phyloP scores from a whole-genome alignment of 2,888 invertebrate species.

The Sarcophaga caerulescens region DNA sequence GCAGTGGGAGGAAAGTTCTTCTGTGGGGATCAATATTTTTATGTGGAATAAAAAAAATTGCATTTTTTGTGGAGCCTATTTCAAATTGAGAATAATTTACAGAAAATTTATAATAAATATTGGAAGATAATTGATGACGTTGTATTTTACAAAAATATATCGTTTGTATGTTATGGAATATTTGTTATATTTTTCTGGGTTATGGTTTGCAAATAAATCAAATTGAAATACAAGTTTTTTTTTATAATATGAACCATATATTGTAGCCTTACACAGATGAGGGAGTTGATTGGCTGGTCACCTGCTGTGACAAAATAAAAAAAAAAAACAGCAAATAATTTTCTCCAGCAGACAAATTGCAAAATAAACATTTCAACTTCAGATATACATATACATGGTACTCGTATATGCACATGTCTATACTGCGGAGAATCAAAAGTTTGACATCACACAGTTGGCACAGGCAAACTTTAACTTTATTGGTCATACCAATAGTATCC shows the following conservation, averaged over 20 bases:
- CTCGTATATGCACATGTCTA: background rate
- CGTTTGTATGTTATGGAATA: too few relatives aligned
- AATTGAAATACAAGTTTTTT: too few relatives aligned
- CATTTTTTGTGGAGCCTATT: conserved; percentile 28
- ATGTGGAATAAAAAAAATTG: background rate
- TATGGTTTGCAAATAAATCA: too few relatives aligned
- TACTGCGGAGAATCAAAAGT: conserved; percentile 52
- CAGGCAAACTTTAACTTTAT: conserved; percentile 35
- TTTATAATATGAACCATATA: background rate
- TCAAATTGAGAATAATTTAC: conserved; percentile 15
- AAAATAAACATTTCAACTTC: background rate
- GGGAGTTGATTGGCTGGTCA: conserved; percentile 11
- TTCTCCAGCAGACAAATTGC: background rate
- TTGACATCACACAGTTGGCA: conserved; percentile 51
- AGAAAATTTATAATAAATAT: background rate
- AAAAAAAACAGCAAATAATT: background rate
- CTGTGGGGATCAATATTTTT: too few relatives aligned
- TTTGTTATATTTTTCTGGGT: too few relatives aligned
- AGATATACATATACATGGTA: background rate
- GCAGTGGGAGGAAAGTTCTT: too few relatives aligned
- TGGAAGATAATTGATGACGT: background rate
- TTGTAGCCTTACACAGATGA: background rate
- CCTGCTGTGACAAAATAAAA: conserved; percentile 40
- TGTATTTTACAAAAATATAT: too few relatives aligned
- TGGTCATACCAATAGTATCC: conserved; percentile 7